Evolutionary conservation across 2,888 invertebrate species (phyloP).

Genomic region (Selenia dentaria): DNA sequence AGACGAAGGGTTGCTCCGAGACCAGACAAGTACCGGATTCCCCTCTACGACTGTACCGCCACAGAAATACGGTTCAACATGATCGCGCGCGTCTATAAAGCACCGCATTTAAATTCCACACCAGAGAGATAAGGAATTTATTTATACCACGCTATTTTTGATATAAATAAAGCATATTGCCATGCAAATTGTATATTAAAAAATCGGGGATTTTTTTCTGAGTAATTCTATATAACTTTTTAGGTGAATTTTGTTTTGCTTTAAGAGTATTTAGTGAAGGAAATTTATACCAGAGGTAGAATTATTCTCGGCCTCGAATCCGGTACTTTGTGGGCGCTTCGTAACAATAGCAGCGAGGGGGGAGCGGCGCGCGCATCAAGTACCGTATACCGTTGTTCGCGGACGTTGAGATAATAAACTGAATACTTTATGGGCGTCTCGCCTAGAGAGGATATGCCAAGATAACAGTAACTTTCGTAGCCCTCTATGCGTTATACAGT

Average conservation of each 20-base stretch:
- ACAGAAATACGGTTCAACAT: constrained; percentile 68
- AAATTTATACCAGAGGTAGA: constrained; percentile 75
- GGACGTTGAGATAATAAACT: constrained; percentile 68
- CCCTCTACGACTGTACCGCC: constrained; percentile 42
- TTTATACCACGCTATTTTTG: constrained; percentile 50
- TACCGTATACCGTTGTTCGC: constrained; percentile 62
- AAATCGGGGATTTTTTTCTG: constrained; percentile 66
- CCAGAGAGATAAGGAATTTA: constrained; percentile 84
- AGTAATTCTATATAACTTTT: constrained; percentile 43
- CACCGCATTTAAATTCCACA: constrained; percentile 77
- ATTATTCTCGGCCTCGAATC: constrained; percentile 63
- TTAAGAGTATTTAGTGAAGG: constrained; percentile 48
- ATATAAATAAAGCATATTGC: constrained; percentile 11
- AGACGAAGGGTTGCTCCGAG: constrained; percentile 85
- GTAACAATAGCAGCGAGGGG: constrained; percentile 85
- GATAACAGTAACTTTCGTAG: constrained; percentile 86
- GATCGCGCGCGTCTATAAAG: constrained; percentile 76
- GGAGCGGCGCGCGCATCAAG: constrained; percentile 76
- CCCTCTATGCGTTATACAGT: constrained; percentile 68
- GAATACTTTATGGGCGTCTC: constrained; percentile 74
- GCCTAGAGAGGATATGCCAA: constrained; percentile 85
- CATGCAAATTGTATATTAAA: constrained; percentile 50
- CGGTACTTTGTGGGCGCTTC: constrained; percentile 74
- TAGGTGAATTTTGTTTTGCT: constrained; percentile 3
- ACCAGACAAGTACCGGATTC: constrained; percentile 74